These are phyloP conservation scores for Drosophila gunungcola DNA, from an alignment of 1,140 invertebrate species.

Conservation along the genomic window DNA sequence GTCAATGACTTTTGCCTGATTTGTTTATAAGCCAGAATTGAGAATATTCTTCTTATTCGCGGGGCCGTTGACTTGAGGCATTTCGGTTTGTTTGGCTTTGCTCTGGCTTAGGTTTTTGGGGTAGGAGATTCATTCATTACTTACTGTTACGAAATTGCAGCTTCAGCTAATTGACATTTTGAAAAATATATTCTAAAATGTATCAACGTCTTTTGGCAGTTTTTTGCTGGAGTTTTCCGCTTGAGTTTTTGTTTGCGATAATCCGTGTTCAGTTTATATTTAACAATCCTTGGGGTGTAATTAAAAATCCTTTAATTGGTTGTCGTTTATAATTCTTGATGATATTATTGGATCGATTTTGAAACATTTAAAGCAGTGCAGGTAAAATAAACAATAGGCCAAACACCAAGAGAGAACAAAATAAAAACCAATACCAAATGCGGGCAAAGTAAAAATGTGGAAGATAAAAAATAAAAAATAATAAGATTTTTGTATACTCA, in stretches of 20 bases:
- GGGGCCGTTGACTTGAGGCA: slow-evolving; percentile 72
- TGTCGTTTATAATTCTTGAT: slow-evolving; percentile 7
- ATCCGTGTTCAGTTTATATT: slow-evolving; percentile 18
- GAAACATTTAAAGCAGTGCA: background rate
- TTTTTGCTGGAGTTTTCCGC: slow-evolving; percentile 4
- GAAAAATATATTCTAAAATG: slow-evolving; percentile 23
- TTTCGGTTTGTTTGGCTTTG: slow-evolving; percentile 40
- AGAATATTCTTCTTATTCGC: slow-evolving; percentile 68
- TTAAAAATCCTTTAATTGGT: slow-evolving; percentile 28
- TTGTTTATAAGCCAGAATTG: slow-evolving; percentile 77
- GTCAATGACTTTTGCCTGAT: slow-evolving; percentile 79
- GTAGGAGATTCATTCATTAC: slow-evolving; percentile 63
- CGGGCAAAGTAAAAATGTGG: slow-evolving; percentile 10
- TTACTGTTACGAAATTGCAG: slow-evolving; percentile 71
- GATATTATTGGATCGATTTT: background rate
- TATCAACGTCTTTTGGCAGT: slow-evolving; percentile 10
- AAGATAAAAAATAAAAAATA: slow-evolving; percentile 53
- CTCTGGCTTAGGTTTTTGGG: slow-evolving; percentile 15
- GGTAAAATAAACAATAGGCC: background rate
- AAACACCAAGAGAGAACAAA: background rate
- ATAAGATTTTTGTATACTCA: slow-evolving; percentile 80
- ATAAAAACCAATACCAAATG: slow-evolving; percentile 18
- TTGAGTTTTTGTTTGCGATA: slow-evolving; percentile 8
- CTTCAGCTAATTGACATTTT: slow-evolving; percentile 58
- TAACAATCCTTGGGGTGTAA: slow-evolving; percentile 35